These are phyloP conservation scores for Tricholauxania praeusta DNA, from an alignment of 2,888 invertebrate species.

Conservation along the genomic window DNA sequence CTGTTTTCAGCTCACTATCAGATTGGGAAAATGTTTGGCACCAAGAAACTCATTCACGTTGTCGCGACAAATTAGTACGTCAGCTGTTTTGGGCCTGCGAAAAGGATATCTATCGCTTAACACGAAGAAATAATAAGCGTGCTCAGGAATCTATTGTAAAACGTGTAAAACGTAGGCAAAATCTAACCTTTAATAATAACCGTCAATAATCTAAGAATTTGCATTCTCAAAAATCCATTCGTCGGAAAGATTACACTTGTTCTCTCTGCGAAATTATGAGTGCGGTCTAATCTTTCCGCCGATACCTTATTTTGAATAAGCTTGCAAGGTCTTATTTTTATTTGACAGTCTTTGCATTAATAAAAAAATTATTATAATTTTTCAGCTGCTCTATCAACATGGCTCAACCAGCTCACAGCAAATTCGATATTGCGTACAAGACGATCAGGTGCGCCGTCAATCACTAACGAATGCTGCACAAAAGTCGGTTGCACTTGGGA, in stretches of 20 bases:
- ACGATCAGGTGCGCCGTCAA: conserved; percentile 63
- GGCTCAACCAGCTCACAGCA: conserved; percentile 64
- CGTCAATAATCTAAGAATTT: not conserved
- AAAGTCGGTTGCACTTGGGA: conserved; percentile 74
- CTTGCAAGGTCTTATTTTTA: too few relatives aligned
- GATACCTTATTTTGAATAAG: too few relatives aligned
- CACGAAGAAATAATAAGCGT: conserved; percentile 66
- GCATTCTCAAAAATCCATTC: not conserved
- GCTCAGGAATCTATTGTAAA: conserved; percentile 49
- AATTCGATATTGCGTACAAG: conserved; percentile 60
- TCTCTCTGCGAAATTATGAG: too few relatives aligned
- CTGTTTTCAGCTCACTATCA: conserved; percentile 68
- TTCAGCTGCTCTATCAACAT: conserved; percentile 55
- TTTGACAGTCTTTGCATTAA: too few relatives aligned
- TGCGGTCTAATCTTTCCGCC: too few relatives aligned
- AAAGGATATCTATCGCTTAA: conserved; percentile 73
- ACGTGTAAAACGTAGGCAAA: conserved; percentile 40
- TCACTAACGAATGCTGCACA: conserved; percentile 74
- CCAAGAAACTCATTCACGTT: conserved; percentile 71
- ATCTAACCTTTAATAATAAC: not conserved
- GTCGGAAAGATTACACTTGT: too few relatives aligned
- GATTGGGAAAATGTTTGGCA: conserved; percentile 75
- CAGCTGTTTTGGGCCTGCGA: conserved; percentile 75
- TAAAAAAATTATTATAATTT: not conserved
- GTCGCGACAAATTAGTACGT: conserved; percentile 71